Conservation (phyloP, 1,140 invertebrate species). For the Apis florea region DNA sequence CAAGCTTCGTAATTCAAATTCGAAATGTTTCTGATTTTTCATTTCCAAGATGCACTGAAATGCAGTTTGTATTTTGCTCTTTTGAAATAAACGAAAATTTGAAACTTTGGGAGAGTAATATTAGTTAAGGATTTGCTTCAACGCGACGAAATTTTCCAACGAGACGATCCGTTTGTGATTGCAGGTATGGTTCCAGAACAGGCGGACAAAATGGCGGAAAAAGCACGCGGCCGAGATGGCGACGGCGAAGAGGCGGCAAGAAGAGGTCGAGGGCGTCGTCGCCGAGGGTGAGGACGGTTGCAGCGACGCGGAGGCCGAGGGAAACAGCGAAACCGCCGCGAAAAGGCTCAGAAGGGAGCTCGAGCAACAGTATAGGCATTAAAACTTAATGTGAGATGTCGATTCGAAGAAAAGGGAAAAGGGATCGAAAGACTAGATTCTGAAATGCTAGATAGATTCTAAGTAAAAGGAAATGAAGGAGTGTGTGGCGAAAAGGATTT, state of each 20-base stretch:
- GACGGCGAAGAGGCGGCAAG: constrained; percentile 97
- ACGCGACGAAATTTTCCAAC: not conserved
- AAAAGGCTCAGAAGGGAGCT: constrained; percentile 81
- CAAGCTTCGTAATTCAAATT: too few relatives aligned
- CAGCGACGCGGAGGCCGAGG: constrained; percentile 83
- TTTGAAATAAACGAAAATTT: too few relatives aligned
- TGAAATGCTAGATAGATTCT: not conserved
- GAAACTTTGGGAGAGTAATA: not conserved
- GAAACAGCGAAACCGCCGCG: constrained; percentile 78
- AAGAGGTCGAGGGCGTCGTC: constrained; percentile 90
- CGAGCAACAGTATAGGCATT: constrained; percentile 80
- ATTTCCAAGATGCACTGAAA: too few relatives aligned
- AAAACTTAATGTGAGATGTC: constrained; percentile 48
- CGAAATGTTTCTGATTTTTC: too few relatives aligned
- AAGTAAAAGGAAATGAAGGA: not conserved
- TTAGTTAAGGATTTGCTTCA: not conserved
- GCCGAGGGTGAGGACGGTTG: constrained; percentile 85
- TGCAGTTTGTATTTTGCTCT: too few relatives aligned
- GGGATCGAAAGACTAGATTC: not conserved
- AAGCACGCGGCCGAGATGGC: constrained; percentile 99
- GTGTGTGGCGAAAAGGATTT: not conserved
- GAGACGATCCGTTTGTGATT: constrained; percentile 15
- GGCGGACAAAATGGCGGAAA: constrained; percentile 99
- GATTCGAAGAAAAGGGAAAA: not conserved
- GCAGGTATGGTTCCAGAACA: constrained; percentile 99